Evolutionary conservation across 2,797 vertebrate species (phyloP), one percentile per base, ranked within the genome.

Genomic region (Prunella strophiata): DNA sequence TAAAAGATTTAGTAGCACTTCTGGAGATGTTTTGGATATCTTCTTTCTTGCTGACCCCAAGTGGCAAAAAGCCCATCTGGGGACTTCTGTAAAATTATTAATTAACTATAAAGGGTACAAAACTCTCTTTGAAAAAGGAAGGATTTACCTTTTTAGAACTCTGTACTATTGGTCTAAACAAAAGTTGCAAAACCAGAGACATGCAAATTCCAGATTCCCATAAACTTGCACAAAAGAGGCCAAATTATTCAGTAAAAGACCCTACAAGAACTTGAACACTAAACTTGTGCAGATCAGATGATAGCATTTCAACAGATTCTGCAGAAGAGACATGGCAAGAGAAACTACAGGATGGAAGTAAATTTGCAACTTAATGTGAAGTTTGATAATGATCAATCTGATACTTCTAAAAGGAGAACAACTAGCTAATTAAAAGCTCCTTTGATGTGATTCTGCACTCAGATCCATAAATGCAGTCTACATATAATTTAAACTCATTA

Each of bases 41-140:
- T 88, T 43, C 21, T 19, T 13, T 3, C 4, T 71, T 20, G 17
- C 25, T 11, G 12, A 11, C 1, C 1, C 5, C 2, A 5, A 6
- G 13, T 7, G 19, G 9, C 22, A 47, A 66, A 79, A 72, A 48
- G 11, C 2, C 5, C 5, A 15, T 15, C 15, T 55, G 25, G 13
- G 3, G 18, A 18, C 18, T 43, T 75, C 15, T 51, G 5, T 8
- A 68, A 63, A 79, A 58, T 63, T 72, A 12, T 16, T 75, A 5
- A 12, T 18, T 75, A 5, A 51, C 13, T 21, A 3, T 36, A 43
- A 15, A 68, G 2, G 3, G 21, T 50, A 50, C 1, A 75, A 76
- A 57, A 45, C 3, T 57, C 10, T 52, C 5, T 10, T 50, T 45
- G 19, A 76, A 80, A 73, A 80, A 52, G 14, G 10, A 82, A 52